Percentiles rank a stretch among this genome's conserved stretches.
These are phyloP conservation scores for Anthophora plumipes DNA, from an alignment of 2,888 invertebrate species.

Conservation along the genomic window DNA sequence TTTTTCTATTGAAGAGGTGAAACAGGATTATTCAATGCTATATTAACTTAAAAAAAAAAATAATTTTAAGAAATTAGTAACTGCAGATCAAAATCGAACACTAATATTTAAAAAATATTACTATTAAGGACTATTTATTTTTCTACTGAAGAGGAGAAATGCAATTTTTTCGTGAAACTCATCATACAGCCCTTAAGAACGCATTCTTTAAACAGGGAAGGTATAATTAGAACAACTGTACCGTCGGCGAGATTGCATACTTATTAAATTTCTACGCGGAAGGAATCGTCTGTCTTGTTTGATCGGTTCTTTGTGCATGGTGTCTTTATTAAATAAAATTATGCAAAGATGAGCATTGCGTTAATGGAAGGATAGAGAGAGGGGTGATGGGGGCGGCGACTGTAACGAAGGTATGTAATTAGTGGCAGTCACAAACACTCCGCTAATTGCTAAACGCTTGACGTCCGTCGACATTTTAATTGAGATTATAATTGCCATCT, in stretches of 20 bases:
- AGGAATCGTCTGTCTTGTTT: not conserved
- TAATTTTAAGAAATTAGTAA: not conserved
- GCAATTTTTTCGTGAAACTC: not conserved
- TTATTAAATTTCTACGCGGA: not conserved
- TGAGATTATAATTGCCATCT: constrained; percentile 59
- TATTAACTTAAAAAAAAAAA: too few species aligned
- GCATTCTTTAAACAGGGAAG: not conserved
- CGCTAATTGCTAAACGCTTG: constrained; percentile 62
- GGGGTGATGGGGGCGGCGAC: not conserved
- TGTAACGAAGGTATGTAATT: constrained; percentile 63
- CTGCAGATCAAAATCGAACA: not conserved
- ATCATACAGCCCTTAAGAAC: not conserved
- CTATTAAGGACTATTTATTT: not conserved
- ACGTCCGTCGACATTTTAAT: constrained; percentile 61
- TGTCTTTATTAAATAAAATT: constrained; percentile 57
- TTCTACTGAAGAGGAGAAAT: not conserved
- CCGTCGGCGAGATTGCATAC: constrained; percentile 9
- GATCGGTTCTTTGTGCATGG: constrained; percentile 9
- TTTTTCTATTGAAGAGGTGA: too few species aligned
- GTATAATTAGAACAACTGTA: constrained; percentile 11
- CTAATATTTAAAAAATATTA: not conserved
- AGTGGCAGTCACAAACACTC: constrained; percentile 55
- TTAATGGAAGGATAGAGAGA: not conserved
- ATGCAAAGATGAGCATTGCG: constrained; percentile 49
- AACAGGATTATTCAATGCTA: too few species aligned